A percentile compares a stretch with the other conserved stretches of the same genome.
These are phyloP conservation scores for Cotesia glomerata DNA, from an alignment of 1,140 invertebrate genomes.

Conservation along the genomic window DNA sequence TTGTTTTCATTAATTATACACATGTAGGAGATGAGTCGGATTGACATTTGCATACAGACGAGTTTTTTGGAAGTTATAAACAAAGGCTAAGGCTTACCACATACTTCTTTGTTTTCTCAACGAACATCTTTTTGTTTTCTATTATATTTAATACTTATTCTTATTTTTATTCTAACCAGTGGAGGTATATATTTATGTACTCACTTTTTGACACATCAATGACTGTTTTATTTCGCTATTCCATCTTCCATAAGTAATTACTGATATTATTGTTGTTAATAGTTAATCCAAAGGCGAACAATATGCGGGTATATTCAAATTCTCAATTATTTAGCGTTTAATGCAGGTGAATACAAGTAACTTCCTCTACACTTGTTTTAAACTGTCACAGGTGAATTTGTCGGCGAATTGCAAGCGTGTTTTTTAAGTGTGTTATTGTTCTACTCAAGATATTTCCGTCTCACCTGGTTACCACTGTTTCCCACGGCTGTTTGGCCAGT, in stretches of 20 bases:
- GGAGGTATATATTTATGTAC: too few species aligned
- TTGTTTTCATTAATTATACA: constrained; percentile 30
- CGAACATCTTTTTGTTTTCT: neutral
- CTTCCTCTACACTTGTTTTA: neutral
- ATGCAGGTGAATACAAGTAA: too few species aligned
- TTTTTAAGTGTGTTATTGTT: neutral
- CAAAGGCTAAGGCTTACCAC: neutral
- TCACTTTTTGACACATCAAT: too few species aligned
- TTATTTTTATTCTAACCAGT: too few species aligned
- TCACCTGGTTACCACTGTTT: constrained; percentile 18
- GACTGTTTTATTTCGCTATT: too few species aligned
- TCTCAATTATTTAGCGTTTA: too few species aligned
- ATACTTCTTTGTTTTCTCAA: neutral
- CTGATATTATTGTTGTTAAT: too few species aligned
- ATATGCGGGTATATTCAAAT: too few species aligned
- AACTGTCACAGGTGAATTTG: neutral
- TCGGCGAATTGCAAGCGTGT: too few species aligned
- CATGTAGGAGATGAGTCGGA: constrained; percentile 16
- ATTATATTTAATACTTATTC: neutral
- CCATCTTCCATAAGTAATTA: too few species aligned
- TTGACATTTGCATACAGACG: constrained; percentile 29
- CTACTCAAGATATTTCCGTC: constrained; percentile 15
- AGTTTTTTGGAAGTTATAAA: constrained; percentile 13
- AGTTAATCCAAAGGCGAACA: too few species aligned
- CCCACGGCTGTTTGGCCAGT: constrained; percentile 11